phyloP scores from a whole-genome alignment of 2,888 invertebrate genomes.

The Volucella zonaria region DNA sequence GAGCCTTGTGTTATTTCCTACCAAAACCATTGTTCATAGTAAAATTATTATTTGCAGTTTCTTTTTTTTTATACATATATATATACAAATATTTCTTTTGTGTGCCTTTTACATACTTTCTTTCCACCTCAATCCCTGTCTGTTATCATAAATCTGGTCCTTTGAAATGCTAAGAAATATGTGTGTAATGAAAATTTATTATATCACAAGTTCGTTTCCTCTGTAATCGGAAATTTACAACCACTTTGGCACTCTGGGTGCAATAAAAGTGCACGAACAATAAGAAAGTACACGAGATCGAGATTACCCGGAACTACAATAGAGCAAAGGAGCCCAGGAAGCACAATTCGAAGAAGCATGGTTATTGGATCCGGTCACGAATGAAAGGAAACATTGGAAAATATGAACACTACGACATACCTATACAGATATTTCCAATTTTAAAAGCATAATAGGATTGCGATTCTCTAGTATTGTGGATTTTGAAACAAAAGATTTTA shows the following conservation, averaged over 20 bases:
- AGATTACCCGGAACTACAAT: not conserved
- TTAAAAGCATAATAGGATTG: conserved; percentile 47
- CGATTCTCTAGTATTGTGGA: conserved; percentile 1
- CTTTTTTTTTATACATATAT: not conserved
- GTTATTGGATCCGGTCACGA: conserved; percentile 59
- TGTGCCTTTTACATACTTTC: no score
- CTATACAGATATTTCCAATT: conserved; percentile 60
- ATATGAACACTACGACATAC: not conserved
- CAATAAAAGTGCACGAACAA: conserved; percentile 69
- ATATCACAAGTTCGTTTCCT: conserved; percentile 60
- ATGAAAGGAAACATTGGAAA: conserved; percentile 40
- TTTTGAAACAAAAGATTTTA: conserved; percentile 34
- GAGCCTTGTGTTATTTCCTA: no score
- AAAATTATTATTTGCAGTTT: conserved; percentile 3
- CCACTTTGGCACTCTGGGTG: conserved; percentile 59
- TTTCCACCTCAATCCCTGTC: conserved; percentile 17
- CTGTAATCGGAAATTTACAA: conserved; percentile 68
- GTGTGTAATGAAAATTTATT: conserved; percentile 63
- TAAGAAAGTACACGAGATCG: conserved; percentile 32
- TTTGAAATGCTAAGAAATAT: conserved; percentile 33
- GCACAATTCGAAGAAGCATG: conserved; percentile 4
- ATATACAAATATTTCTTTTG: no score
- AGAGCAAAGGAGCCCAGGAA: not conserved
- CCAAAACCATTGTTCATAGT: conserved; percentile 20
- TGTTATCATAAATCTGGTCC: conserved; percentile 48